A percentile compares a stretch with the other conserved stretches of the same genome.
phyloP scores from a whole-genome alignment of 2,888 invertebrate species.

The Galeruca laticollis region DNA sequence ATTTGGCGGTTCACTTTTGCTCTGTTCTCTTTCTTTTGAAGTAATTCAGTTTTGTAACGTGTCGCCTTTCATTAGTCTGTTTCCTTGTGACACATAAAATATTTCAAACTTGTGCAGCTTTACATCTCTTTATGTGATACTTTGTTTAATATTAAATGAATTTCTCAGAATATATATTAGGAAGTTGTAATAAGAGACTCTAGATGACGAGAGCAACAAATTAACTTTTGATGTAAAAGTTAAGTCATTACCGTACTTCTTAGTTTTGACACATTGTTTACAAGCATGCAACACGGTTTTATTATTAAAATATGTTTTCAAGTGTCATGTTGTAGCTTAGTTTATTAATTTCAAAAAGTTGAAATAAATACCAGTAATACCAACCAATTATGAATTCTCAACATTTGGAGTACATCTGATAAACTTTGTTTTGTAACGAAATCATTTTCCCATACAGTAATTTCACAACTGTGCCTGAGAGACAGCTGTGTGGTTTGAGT shows the following conservation, averaged over 20 bases:
- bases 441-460: too few species aligned
- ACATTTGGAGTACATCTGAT: too few species aligned
- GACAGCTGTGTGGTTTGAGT: too few species aligned
- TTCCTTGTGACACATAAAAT: not conserved
- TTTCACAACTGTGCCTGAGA: too few species aligned
- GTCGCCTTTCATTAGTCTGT: not conserved
- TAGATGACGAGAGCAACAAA: not conserved
- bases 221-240: conserved; percentile 9
- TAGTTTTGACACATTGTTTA: conserved; percentile 12
- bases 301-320: not conserved
- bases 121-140: conserved; percentile 8
- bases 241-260: not conserved
- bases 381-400: too few species aligned
- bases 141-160: conserved; percentile 7
- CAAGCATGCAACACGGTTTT: not conserved
- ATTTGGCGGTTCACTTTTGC: not conserved
- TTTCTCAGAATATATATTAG: conserved; percentile 10
- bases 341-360: too few species aligned
- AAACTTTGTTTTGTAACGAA: too few species aligned
- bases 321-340: too few species aligned
- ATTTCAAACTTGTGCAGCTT: conserved; percentile 4
- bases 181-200: conserved; percentile 13
- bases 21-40: not conserved
- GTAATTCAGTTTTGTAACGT: conserved; percentile 1
- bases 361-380: too few species aligned